These are phyloP conservation scores for Synanceia verrucosa DNA, from an alignment of 2,797 vertebrate genomes.

Conservation along the genomic window DNA sequence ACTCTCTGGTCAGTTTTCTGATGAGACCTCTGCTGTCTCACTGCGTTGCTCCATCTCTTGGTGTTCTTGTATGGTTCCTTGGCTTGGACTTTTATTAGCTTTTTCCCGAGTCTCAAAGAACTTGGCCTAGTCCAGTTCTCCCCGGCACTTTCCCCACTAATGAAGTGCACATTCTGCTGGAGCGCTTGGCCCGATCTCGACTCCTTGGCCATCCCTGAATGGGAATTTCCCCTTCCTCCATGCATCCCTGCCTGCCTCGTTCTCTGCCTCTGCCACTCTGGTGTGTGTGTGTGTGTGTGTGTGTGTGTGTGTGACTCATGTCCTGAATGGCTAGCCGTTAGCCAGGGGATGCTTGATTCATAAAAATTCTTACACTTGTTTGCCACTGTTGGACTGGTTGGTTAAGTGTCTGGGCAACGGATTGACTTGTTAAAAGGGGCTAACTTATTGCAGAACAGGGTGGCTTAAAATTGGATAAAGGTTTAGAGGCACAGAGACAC, in stretches of 20 bases:
- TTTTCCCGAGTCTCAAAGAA: conserved; percentile 81
- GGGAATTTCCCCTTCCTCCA: conserved; percentile 79
- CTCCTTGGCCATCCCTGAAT: conserved; percentile 77
- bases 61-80: conserved; percentile 72
- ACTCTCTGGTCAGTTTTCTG: conserved; percentile 64
- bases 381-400: conserved; percentile 74
- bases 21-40: conserved; percentile 68
- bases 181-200: conserved; percentile 62
- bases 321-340: conserved; percentile 58
- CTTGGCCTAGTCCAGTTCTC: conserved; percentile 77
- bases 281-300: no score
- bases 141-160: conserved; percentile 83
- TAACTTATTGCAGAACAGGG: conserved; percentile 55
- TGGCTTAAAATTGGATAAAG: conserved; percentile 60
- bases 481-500: conserved; percentile 38
- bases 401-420: conserved; percentile 56
- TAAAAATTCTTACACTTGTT: conserved; percentile 72
- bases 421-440: conserved; percentile 59
- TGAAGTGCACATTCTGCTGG: conserved; percentile 84
- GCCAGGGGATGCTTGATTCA: conserved; percentile 68
- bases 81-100: conserved; percentile 81
- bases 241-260: conserved; percentile 64
- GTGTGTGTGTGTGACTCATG: conserved; percentile 76
- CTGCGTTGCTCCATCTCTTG: conserved; percentile 55
- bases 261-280: conserved; percentile 69